phyloP scores from a whole-genome alignment of 1,140 invertebrate genomes.

The Rhopalosiphum padi region DNA sequence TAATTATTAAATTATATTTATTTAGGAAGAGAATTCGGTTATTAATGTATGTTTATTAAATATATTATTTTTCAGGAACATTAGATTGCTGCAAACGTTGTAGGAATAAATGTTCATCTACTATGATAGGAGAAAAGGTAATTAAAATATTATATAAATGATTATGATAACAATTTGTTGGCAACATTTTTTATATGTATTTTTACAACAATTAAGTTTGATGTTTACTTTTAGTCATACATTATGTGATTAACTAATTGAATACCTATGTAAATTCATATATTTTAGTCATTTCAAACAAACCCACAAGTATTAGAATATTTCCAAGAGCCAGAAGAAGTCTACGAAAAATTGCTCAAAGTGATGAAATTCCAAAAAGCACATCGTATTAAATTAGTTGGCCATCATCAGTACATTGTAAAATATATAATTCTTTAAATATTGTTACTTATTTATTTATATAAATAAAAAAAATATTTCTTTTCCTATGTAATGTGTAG shows the following conservation, averaged over 20 bases:
- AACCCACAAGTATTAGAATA: slow-evolving; percentile 25
- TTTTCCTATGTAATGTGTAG: background rate
- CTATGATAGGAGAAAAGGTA: slow-evolving; percentile 44
- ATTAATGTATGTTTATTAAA: background rate
- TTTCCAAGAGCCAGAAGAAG: slow-evolving; percentile 32
- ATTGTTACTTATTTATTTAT: background rate
- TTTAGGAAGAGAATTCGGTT: background rate
- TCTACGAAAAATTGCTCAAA: slow-evolving; percentile 4
- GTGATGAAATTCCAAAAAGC: slow-evolving; percentile 34
- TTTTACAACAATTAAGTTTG: background rate
- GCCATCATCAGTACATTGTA: background rate
- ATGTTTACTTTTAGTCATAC: background rate
- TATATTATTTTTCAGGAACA: background rate
- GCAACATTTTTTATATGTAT: background rate
- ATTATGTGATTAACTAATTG: background rate
- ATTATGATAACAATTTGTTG: background rate
- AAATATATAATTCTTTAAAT: background rate
- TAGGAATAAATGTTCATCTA: slow-evolving; percentile 40
- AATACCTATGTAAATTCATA: background rate
- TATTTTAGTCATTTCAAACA: slow-evolving; percentile 4
- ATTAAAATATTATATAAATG: background rate
- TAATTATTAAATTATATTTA: too few species aligned
- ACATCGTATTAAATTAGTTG: slow-evolving; percentile 19
- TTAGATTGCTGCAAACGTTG: slow-evolving; percentile 4
- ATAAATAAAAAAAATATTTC: too few species aligned